A percentile compares a stretch with the other conserved stretches of the same genome.
phyloP scores from a whole-genome alignment of 2,113 vertebrate genomes.

The Anolis sagrei region DNA sequence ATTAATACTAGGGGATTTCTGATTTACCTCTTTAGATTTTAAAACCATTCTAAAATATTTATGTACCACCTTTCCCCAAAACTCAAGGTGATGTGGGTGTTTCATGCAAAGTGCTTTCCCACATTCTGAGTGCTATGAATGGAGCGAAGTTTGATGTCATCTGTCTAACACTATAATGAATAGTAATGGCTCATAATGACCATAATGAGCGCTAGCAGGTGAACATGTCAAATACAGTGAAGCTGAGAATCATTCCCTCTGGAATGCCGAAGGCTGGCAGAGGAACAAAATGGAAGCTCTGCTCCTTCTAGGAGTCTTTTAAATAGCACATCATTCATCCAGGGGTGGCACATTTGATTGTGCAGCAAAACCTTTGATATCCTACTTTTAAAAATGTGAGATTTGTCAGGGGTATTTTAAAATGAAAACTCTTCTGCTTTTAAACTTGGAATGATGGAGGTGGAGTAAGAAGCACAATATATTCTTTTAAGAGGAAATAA shows the following conservation, averaged over 20 bases:
- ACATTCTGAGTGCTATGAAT: slow-evolving; percentile 43
- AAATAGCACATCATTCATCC: slow-evolving; percentile 9
- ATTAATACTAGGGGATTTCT: background rate
- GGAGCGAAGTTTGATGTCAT: slow-evolving; percentile 67
- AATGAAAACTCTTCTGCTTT: slow-evolving; percentile 43
- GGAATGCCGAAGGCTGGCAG: slow-evolving; percentile 46
- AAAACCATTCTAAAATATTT: background rate
- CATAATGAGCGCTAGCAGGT: slow-evolving; percentile 69
- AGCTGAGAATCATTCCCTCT: slow-evolving; percentile 54
- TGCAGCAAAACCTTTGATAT: slow-evolving; percentile 50
- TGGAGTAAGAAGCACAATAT: slow-evolving; percentile 3
- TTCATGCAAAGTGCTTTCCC: slow-evolving; percentile 51
- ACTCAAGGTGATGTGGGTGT: background rate
- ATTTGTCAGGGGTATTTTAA: slow-evolving; percentile 44
- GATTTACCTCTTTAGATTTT: background rate
- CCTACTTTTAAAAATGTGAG: slow-evolving; percentile 28
- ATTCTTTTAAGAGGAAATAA: background rate
- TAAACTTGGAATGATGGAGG: slow-evolving; percentile 21
- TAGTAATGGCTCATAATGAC: slow-evolving; percentile 69
- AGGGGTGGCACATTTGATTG: background rate
- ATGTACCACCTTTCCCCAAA: background rate
- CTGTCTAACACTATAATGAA: slow-evolving; percentile 68
- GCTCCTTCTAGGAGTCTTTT: slow-evolving; percentile 34
- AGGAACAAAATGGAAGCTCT: slow-evolving; percentile 30
- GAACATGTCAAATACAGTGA: slow-evolving; percentile 68